A percentile compares a stretch with the other conserved stretches of the same genome.
Evolutionary conservation across 2,113 vertebrate genomes (phyloP).

Genomic region (Tympanuchus pallidicinctus): DNA sequence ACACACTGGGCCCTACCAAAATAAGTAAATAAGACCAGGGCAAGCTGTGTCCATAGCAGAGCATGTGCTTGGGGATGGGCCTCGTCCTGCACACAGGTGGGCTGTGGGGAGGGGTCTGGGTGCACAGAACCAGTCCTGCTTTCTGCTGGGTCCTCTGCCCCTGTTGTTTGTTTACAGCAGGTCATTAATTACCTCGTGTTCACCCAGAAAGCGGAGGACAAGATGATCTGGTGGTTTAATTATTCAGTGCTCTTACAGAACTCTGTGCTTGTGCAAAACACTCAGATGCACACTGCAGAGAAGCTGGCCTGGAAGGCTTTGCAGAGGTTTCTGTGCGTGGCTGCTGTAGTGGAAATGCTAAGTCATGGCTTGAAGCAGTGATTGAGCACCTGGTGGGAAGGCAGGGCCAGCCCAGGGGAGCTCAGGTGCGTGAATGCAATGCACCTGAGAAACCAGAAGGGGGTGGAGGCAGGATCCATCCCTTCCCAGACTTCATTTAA

Average conservation of each 20-base stretch:
- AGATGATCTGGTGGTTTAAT: not conserved
- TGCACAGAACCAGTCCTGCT: not conserved
- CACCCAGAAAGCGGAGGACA: accelerated
- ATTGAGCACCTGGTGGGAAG: too few relatives aligned
- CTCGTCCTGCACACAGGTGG: accelerated
- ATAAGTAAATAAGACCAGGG: accelerated
- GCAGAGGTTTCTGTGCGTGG: not conserved
- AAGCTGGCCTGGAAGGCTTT: not conserved
- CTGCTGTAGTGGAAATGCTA: not conserved
- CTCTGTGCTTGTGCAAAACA: not conserved
- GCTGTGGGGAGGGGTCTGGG: accelerated
- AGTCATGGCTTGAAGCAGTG: too few relatives aligned
- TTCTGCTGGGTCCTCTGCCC: accelerated
- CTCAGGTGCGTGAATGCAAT: too few relatives aligned
- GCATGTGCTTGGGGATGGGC: accelerated
- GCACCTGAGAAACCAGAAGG: too few relatives aligned
- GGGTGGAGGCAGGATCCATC: too few relatives aligned
- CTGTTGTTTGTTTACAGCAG: not conserved
- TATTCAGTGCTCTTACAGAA: not conserved
- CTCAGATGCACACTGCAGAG: not conserved
- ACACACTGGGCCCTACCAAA: accelerated
- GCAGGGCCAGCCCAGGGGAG: too few relatives aligned
- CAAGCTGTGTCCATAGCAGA: accelerated
- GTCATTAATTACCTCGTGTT: accelerated
- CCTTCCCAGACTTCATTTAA: too few relatives aligned